A percentile compares a stretch with the other conserved stretches of the same genome.
phyloP scores from a whole-genome alignment of 2,797 vertebrate species.

The Poecilia picta region DNA sequence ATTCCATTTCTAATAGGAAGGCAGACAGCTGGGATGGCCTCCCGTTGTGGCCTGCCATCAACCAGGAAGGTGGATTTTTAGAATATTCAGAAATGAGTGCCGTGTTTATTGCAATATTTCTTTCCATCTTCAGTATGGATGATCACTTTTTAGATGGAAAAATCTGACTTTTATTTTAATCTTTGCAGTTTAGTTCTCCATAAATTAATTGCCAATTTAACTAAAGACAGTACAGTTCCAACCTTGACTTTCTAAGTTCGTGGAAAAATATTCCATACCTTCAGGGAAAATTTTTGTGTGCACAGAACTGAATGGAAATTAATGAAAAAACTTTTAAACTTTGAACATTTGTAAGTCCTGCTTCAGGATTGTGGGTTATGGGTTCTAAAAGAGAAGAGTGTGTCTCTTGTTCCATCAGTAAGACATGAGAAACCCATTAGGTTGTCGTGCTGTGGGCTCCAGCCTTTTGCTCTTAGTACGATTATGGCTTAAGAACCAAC shows the following conservation, averaged over 20 bases:
- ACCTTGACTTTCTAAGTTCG: background rate
- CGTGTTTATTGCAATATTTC: conserved; percentile 11
- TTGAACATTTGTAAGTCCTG: background rate
- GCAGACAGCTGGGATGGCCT: conserved; percentile 51
- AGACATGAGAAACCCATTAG: background rate
- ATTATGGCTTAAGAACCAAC: background rate
- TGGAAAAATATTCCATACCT: background rate
- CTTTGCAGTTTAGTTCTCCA: background rate
- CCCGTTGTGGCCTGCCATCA: conserved; percentile 24
- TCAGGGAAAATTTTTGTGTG: background rate
- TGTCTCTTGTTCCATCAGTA: background rate
- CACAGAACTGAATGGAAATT: background rate
- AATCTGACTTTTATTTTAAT: conserved; percentile 3
- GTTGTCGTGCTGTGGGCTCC: background rate
- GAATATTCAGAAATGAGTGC: conserved; percentile 52
- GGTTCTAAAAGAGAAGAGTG: background rate
- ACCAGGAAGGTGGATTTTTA: conserved; percentile 27
- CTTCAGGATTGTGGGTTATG: background rate
- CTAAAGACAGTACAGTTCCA: background rate
- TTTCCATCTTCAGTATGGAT: background rate
- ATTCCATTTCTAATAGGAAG: conserved; percentile 69
- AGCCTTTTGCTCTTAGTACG: background rate
- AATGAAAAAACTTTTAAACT: background rate
- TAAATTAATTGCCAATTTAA: conserved; percentile 7
- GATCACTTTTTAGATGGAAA: background rate